Base-by-base conservation (phyloP, 2,113 vertebrate genomes). In the Tringa solitaria region DNA sequence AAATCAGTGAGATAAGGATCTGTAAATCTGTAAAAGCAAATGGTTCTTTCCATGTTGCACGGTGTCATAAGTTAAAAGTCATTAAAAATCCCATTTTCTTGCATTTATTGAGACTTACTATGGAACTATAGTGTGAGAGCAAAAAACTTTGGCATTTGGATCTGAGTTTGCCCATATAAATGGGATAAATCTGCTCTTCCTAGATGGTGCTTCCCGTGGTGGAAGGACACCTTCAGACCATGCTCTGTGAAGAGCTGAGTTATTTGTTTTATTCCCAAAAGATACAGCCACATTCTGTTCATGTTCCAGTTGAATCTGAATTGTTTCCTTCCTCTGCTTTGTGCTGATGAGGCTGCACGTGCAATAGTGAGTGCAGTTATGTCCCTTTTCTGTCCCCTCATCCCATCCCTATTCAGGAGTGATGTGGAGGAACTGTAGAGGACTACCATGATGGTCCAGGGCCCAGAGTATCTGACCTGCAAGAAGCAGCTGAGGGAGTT, bases 11-110 rank as follows among this genome's bases (percentile, higher is more conserved):
- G 53, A 80, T 48, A 61, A 77, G 14, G 54, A 61, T 84, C n/a
- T 86, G 59, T 79, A 69, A 84, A 61, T 88, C n/a, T 80, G 54
- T 80, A 69, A 87, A 76, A 80, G 28, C 18, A 59, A 53, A 80
- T 48, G 0, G 8, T 23, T 69, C 54, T 86, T 35, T 30, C n/a
- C 3, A 1, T 57, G 17, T 28, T 50, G 6, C 19, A 23, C 0
- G 1, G 4, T 54, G 35, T 59, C 46, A 2, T 74, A 64, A 60
- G 15, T 75, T n/a, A 56, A 79, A 68, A 65, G 48, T 72, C 39
- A 59, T 69, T 77, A 65, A 73, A 91, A 82, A 73, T 24, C 23
- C 50, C 3, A 24, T 64, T 76, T 93, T 9, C 23, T 85, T 86
- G 22, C 18, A 21, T 77, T 84, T 88, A 75, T 43, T 76, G 41